These are phyloP conservation scores for Neopipo cinnamomea DNA, from an alignment of 2,113 vertebrate species.

Conservation along the genomic window DNA sequence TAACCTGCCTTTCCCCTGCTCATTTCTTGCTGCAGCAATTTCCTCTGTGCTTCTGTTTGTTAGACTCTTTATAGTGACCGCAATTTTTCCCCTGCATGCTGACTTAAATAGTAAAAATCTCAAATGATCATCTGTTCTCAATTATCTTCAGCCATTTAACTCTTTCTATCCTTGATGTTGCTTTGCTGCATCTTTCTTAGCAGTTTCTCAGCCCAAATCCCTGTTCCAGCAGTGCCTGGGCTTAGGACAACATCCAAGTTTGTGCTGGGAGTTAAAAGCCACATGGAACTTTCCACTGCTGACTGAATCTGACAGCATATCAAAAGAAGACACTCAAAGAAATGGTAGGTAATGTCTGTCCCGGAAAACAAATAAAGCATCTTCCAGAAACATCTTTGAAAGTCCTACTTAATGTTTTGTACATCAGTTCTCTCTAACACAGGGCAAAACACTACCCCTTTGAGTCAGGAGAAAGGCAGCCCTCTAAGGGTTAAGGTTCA, in stretches of 20 bases:
- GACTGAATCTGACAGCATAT: background rate
- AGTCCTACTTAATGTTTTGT: background rate
- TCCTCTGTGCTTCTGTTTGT: background rate
- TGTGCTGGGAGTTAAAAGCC: background rate
- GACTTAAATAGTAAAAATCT: background rate
- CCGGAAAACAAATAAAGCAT: background rate
- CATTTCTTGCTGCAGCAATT: background rate
- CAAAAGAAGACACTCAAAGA: background rate
- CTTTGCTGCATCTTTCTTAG: background rate
- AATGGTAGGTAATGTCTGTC: background rate
- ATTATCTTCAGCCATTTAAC: constrained; percentile 1
- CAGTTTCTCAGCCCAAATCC: background rate
- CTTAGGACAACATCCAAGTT: background rate
- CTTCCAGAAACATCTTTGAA: background rate
- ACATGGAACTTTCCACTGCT: fast-evolving
- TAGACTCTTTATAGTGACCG: background rate
- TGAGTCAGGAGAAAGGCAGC: background rate
- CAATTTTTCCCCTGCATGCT: background rate
- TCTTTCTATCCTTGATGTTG: background rate
- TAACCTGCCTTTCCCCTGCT: background rate
- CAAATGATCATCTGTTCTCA: background rate
- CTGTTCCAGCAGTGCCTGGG: background rate
- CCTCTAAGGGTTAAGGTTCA: background rate
- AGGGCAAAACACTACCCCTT: background rate
- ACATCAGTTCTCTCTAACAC: background rate